Evolutionary conservation across 2,888 invertebrate species (phyloP), one percentile per base, ranked within the genome.

Genomic region (Sussaba pulchella): DNA sequence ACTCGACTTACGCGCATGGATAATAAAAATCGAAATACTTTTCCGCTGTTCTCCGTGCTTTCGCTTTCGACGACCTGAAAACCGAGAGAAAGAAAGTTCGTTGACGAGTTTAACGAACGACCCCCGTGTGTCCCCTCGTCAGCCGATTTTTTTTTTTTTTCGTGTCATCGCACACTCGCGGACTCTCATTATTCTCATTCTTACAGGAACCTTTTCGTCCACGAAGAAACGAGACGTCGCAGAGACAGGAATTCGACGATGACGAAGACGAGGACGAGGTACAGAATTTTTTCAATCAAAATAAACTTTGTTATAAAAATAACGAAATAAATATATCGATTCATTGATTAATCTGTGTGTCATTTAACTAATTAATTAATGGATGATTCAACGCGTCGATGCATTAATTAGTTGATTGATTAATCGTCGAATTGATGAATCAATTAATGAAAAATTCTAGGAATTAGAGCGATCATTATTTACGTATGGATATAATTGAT

Each of bases 201-300:
- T 12, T 19, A 14, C 59, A 81, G 81, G 47, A 78, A 59, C 63
- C 78, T 41, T 79, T 24, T 14, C 67, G 69, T 39, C 75, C 72
- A 26, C 64, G 70, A 19, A 80, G 61, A 69, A 84, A 85, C 64
- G 78, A 85, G 69, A 81, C 85, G 10, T 85, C 81, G 6, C 81
- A 85, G 67, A 84, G 73, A 61, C 86, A 87, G 45, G 86, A 87
- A 66, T 76, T 86, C 52, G 85, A 85, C 14, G 85, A 85, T 26
- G 84, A 83, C n/a, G 84, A 82, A 17, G 82, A 78, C 14, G 83
- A 83, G 6, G 84, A 84, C 2, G 82, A 83, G 19, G 82, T 73
- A 61, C 5, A 19, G 10, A 19, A 59, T 19, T 31, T 31, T 31
- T 31, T 52, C 41, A 24, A 67, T 21, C 41, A 61, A 41, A 39